Percentiles rank a stretch among this genome's conserved stretches.
These are phyloP conservation scores for Chrysina gloriosa DNA, from an alignment of 2,888 invertebrate species.

Conservation along the genomic window DNA sequence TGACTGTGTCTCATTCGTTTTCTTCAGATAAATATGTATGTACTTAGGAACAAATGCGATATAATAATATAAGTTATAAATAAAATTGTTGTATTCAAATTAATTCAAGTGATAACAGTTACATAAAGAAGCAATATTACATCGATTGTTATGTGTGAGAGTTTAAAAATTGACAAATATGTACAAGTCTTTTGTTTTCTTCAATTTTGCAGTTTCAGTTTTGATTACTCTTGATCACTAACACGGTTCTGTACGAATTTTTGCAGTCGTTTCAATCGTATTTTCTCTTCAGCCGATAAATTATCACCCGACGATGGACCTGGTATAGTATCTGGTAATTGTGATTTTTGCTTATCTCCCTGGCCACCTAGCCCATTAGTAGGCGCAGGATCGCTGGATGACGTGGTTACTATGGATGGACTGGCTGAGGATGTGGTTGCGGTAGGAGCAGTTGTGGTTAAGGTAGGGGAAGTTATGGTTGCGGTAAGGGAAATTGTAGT, in stretches of 20 bases:
- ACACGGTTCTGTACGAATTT: conserved; percentile 68
- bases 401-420: neutral
- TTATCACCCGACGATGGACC: conserved; percentile 40
- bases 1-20: neutral
- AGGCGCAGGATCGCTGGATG: conserved; percentile 21
- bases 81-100: conserved; percentile 35
- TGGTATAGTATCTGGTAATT: conserved; percentile 35
- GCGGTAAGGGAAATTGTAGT: conserved; percentile 12
- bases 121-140: conserved; percentile 34
- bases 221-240: conserved; percentile 25
- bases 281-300: conserved; percentile 69
- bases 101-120: conserved; percentile 30
- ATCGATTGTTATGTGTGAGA: conserved; percentile 18
- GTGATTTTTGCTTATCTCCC: conserved; percentile 15
- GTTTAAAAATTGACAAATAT: conserved; percentile 35
- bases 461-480: neutral
- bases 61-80: conserved; percentile 28
- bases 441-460: too few relatives aligned
- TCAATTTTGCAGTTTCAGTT: conserved; percentile 1
- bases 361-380: neutral
- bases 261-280: conserved; percentile 81
- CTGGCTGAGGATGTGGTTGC: too few relatives aligned
- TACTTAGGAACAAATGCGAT: conserved; percentile 16
- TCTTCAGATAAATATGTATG: neutral
- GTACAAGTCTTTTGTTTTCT: conserved; percentile 22